phyloP scores from a whole-genome alignment of 2,888 invertebrate genomes.

The Epistrophe grossulariae region DNA sequence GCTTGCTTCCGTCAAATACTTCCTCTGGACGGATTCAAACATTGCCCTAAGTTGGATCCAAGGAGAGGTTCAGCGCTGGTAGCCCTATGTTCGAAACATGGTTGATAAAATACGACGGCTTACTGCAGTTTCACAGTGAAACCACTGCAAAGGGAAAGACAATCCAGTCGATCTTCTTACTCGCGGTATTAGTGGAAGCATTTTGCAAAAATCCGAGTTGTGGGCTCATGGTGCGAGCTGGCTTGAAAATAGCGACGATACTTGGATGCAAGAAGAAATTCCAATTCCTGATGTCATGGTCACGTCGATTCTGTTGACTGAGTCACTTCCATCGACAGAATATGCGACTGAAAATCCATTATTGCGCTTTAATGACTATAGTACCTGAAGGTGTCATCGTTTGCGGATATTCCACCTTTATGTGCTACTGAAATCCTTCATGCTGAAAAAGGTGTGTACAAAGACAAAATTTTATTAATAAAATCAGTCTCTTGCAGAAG shows the following conservation, averaged over 20 bases:
- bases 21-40: conserved; percentile 33
- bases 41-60: conserved; percentile 33
- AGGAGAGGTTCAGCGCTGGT: conserved; percentile 19
- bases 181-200: neutral
- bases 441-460: conserved; percentile 29
- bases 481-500: conserved; percentile 33
- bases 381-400: neutral
- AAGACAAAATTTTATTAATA: conserved; percentile 12
- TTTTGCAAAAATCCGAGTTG: conserved; percentile 13
- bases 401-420: conserved; percentile 10
- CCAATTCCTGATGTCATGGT: too few relatives aligned
- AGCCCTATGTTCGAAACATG: conserved; percentile 29
- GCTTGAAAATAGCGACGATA: too few relatives aligned
- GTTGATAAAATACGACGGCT: conserved; percentile 14
- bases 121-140: conserved; percentile 16
- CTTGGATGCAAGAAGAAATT: too few relatives aligned
- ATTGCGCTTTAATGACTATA: neutral
- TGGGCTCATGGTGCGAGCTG: conserved; percentile 15
- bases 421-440: neutral
- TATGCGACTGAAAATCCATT: neutral
- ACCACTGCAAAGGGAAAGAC: conserved; percentile 20
- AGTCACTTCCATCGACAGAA: neutral
- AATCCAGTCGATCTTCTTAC: conserved; percentile 32
- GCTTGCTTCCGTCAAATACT: neutral
- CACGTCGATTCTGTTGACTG: too few relatives aligned